These are phyloP conservation scores for Tiliacea citrago DNA, from an alignment of 2,888 invertebrate genomes.

Conservation along the genomic window DNA sequence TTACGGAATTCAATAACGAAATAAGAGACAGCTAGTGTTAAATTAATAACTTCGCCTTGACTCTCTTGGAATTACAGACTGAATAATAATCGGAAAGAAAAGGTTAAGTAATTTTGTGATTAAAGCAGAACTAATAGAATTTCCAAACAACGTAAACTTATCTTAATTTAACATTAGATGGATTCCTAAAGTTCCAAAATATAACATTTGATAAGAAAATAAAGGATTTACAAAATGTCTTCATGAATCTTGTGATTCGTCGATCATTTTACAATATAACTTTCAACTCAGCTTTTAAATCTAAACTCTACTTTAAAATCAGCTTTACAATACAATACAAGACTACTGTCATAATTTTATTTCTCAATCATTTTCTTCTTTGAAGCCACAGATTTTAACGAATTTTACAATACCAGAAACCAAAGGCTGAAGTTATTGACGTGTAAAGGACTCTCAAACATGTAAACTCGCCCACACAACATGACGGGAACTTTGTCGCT, in stretches of 20 bases:
- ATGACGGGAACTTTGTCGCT: not conserved
- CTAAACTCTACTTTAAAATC: not conserved
- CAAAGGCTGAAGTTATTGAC: not conserved
- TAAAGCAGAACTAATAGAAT: not conserved
- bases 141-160: not conserved
- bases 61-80: not conserved
- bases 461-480: not conserved
- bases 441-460: slow-evolving; percentile 3
- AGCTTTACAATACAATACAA: not conserved
- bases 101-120: not conserved
- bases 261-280: not conserved
- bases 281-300: not conserved
- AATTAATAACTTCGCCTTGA: slow-evolving; percentile 29
- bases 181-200: not conserved
- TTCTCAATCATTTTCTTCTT: not conserved
- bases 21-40: slow-evolving; percentile 1
- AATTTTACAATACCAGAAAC: slow-evolving; percentile 1
- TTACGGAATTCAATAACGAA: slow-evolving; percentile 27
- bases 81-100: not conserved
- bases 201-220: too few species aligned
- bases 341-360: not conserved
- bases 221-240: not conserved
- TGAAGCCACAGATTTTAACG: not conserved
- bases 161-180: not conserved
- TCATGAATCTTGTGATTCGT: too few species aligned